phyloP scores from a whole-genome alignment of 1,140 invertebrate species.

The Coptotermes formosanus region DNA sequence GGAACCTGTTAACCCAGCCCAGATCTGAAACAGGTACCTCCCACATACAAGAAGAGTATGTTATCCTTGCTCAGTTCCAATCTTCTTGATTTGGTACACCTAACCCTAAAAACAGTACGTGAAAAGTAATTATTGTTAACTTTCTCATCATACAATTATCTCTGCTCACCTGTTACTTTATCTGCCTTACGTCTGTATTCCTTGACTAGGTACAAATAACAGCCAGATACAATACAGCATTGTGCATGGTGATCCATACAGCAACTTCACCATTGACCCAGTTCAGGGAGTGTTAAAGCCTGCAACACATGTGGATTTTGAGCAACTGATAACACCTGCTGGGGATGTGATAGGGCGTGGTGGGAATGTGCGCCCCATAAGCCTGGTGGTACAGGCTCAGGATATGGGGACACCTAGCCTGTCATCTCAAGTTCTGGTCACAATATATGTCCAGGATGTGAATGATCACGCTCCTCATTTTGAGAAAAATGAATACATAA shows the following conservation, averaged over 20 bases:
- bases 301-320: slow-evolving; percentile 73
- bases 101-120: no score
- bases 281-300: slow-evolving; percentile 70
- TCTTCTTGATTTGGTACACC: no score
- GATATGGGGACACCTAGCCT: slow-evolving; percentile 78
- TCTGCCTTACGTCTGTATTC: no score
- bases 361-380: slow-evolving; percentile 65
- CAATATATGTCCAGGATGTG: slow-evolving; percentile 80
- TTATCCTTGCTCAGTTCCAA: no score
- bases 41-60: no score
- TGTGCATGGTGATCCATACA: slow-evolving; percentile 64
- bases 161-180: no score
- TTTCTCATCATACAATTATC: no score
- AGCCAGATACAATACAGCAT: slow-evolving; percentile 82
- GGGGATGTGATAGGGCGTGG: slow-evolving; percentile 42
- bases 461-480: slow-evolving; percentile 86
- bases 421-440: slow-evolving; percentile 69
- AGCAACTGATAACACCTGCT: slow-evolving; percentile 56
- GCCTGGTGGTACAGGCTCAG: slow-evolving; percentile 72
- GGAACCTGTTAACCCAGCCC: no score
- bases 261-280: slow-evolving; percentile 81
- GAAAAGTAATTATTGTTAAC: no score
- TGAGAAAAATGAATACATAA: slow-evolving; percentile 69
- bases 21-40: no score
- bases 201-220: slow-evolving; percentile 69